Evolutionary conservation across 2,113 vertebrate species (phyloP).

Genomic region (Platysternon megacephalum): DNA sequence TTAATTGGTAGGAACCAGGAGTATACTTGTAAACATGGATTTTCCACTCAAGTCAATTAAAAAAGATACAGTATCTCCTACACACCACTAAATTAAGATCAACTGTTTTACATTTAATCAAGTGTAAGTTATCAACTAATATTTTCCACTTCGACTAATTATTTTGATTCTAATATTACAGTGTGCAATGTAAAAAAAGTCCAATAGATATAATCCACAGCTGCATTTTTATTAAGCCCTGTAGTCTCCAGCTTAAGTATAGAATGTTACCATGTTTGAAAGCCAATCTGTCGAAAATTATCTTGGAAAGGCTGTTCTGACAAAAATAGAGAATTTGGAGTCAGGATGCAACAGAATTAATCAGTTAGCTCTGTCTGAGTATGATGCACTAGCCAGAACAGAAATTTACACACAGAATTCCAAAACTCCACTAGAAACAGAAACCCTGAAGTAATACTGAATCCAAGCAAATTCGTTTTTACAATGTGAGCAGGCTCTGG

Average conservation of each 20-base stretch:
- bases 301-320: conserved; percentile 51
- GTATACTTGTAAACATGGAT: conserved; percentile 68
- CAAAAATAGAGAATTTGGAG: conserved; percentile 55
- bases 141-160: conserved; percentile 51
- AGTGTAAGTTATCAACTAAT: conserved; percentile 62
- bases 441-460: background rate
- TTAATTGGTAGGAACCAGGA: conserved; percentile 52
- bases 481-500: background rate
- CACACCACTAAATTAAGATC: conserved; percentile 64
- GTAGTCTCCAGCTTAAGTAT: conserved; percentile 33
- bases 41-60: conserved; percentile 57
- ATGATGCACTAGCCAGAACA: background rate
- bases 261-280: background rate
- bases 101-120: conserved; percentile 66
- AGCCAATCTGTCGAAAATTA: background rate
- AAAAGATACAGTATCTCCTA: conserved; percentile 58
- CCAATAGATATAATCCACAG: conserved; percentile 60
- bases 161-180: conserved; percentile 54
- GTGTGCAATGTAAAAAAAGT: conserved; percentile 10
- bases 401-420: background rate
- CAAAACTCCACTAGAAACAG: background rate
- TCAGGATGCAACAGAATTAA: background rate
- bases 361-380: background rate
- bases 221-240: conserved; percentile 57
- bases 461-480: background rate